Percentiles rank a stretch among this genome's conserved stretches.
These are phyloP conservation scores for Magallana nippona DNA, from an alignment of 2,888 invertebrate species.

Conservation along the genomic window DNA sequence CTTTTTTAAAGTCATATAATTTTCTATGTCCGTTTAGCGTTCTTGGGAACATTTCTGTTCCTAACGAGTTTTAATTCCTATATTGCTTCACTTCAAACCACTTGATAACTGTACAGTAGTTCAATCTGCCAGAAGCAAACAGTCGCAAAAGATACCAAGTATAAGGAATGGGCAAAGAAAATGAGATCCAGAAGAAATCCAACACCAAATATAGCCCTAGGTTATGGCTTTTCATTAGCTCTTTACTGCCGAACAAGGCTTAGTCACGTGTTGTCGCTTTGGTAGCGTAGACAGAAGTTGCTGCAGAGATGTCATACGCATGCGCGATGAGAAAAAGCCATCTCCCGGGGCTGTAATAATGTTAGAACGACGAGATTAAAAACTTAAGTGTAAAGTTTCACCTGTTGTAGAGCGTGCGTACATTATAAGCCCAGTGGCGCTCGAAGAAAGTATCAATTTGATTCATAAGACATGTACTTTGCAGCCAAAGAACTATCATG, in stretches of 20 bases:
- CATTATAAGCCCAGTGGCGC: not conserved
- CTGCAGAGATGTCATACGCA: not conserved
- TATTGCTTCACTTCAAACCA: conserved; percentile 6
- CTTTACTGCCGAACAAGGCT: not conserved
- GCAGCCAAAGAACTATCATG: not conserved
- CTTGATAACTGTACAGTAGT: not conserved
- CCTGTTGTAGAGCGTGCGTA: conserved; percentile 22
- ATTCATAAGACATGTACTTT: not conserved
- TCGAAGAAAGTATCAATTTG: conserved; percentile 19
- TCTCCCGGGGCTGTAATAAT: not conserved
- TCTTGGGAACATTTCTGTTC: no score
- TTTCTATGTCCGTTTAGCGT: no score
- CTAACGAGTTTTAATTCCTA: not conserved
- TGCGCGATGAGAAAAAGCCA: not conserved
- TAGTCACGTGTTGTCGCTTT: not conserved
- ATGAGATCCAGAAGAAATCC: conserved; percentile 10
- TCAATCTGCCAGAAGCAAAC: conserved; percentile 5
- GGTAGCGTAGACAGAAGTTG: not conserved
- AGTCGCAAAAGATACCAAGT: conserved; percentile 5
- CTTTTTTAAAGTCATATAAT: no score
- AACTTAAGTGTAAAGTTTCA: conserved; percentile 19
- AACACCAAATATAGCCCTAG: not conserved
- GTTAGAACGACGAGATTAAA: not conserved
- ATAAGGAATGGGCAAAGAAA: not conserved
- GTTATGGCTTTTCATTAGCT: conserved; percentile 25